These are phyloP conservation scores for Cataglyphis rosenhaueri DNA, from an alignment of 2,888 invertebrate species.

Conservation along the genomic window DNA sequence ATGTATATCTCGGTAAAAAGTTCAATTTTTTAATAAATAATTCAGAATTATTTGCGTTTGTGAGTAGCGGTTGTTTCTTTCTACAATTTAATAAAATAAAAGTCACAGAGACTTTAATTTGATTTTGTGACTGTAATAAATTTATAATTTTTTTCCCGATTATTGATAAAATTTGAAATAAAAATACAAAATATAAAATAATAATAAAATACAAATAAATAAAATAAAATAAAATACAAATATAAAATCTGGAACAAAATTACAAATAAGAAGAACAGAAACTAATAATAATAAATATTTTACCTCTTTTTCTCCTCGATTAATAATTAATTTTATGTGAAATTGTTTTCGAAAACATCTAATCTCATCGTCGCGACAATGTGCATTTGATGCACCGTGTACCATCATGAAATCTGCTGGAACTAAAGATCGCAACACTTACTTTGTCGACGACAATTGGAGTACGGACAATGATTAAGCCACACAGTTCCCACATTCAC, in stretches of 20 bases:
- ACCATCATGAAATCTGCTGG: conserved; percentile 64
- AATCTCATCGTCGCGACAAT: neutral
- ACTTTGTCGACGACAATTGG: conserved; percentile 74
- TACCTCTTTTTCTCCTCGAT: neutral
- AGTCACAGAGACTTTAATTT: neutral
- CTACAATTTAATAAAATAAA: neutral
- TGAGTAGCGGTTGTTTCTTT: neutral
- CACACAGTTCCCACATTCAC: conserved; percentile 73
- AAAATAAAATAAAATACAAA: too few species aligned
- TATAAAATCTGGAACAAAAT: neutral
- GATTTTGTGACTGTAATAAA: neutral
- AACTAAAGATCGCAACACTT: conserved; percentile 74
- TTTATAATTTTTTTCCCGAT: neutral
- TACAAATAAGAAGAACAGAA: neutral
- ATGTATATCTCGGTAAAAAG: neutral
- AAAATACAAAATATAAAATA: too few species aligned
- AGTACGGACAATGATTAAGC: conserved; percentile 66
- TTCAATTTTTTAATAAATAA: neutral
- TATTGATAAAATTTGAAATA: neutral
- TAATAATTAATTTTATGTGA: conserved; percentile 16
- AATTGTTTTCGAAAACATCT: neutral
- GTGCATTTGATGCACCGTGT: conserved; percentile 26
- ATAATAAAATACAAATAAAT: too few species aligned
- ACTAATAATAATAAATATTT: neutral
- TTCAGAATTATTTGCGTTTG: neutral